These are phyloP conservation scores for Gorilla gorilla DNA, from an alignment of 2,113 vertebrate genomes.

Conservation along the genomic window DNA sequence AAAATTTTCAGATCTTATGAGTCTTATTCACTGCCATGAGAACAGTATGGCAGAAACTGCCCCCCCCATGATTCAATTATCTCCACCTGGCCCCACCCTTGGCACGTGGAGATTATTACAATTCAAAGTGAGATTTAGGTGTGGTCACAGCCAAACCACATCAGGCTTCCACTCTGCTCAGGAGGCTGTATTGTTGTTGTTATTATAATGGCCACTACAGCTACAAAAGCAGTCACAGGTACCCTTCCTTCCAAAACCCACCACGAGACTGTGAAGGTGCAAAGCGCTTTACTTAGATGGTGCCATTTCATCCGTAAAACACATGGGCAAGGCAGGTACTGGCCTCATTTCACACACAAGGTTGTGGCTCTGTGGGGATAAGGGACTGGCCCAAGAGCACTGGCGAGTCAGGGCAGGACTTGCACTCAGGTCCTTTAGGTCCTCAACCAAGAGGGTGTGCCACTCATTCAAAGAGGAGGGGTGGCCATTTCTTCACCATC, in stretches of 20 bases:
- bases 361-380: not conserved
- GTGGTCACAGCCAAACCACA: no score
- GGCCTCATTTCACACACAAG: not conserved
- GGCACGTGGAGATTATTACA: no score
- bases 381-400: not conserved
- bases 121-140: no score
- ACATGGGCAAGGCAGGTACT: not conserved
- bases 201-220: rapidly evolving
- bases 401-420: not conserved
- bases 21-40: no score
- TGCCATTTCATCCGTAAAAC: not conserved
- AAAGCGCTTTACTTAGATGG: not conserved
- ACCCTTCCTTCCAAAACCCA: not conserved
- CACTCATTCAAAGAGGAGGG: not conserved
- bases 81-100: no score
- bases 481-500: not conserved
- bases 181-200: not conserved
- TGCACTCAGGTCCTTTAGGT: not conserved
- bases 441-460: not conserved
- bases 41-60: no score
- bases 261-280: rapidly evolving
- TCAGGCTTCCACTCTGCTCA: not conserved
- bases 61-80: no score
- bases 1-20: no score
- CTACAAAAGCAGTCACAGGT: not conserved